A percentile compares a stretch with the other conserved stretches of the same genome.
These are phyloP conservation scores for Ormyrus pomaceus DNA, from an alignment of 2,888 invertebrate species.

Conservation along the genomic window DNA sequence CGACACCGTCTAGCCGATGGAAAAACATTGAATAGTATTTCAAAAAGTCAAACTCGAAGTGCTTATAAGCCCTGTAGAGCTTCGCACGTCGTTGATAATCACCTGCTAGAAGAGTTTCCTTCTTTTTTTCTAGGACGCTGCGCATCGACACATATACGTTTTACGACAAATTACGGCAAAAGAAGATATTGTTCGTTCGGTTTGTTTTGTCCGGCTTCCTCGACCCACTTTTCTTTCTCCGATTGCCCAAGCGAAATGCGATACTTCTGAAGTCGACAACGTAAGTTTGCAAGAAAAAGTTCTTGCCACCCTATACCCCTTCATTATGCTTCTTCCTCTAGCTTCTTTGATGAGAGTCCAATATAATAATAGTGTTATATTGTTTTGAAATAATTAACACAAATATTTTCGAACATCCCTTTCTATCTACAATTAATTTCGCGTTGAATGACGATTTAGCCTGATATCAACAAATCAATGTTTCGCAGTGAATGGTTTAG, in stretches of 20 bases:
- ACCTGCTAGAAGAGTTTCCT: slow-evolving; percentile 4
- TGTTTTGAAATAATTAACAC: no score
- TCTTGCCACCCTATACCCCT: not conserved
- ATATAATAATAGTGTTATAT: no score
- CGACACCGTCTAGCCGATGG: no score
- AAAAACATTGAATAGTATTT: slow-evolving; percentile 4
- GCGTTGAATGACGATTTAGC: no score
- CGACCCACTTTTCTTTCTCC: slow-evolving; percentile 52
- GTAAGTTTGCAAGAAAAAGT: not conserved
- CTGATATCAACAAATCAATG: no score
- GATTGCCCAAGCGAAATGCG: slow-evolving; percentile 41
- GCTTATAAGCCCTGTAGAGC: slow-evolving; percentile 44
- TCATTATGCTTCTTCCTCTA: not conserved
- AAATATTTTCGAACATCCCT: no score
- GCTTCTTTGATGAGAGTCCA: not conserved
- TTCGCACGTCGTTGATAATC: slow-evolving; percentile 32
- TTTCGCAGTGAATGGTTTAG: no score
- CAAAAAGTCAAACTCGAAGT: slow-evolving; percentile 6
- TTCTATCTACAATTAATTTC: no score
- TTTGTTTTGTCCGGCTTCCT: slow-evolving; percentile 53
- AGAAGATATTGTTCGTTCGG: slow-evolving; percentile 33
- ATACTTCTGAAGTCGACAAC: slow-evolving; percentile 12
- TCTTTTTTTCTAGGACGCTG: slow-evolving; percentile 37
- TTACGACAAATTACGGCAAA: slow-evolving; percentile 33
- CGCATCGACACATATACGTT: slow-evolving; percentile 18